These are phyloP conservation scores for Rhinichthys klamathensis DNA, from an alignment of 2,113 vertebrate genomes.

Conservation along the genomic window DNA sequence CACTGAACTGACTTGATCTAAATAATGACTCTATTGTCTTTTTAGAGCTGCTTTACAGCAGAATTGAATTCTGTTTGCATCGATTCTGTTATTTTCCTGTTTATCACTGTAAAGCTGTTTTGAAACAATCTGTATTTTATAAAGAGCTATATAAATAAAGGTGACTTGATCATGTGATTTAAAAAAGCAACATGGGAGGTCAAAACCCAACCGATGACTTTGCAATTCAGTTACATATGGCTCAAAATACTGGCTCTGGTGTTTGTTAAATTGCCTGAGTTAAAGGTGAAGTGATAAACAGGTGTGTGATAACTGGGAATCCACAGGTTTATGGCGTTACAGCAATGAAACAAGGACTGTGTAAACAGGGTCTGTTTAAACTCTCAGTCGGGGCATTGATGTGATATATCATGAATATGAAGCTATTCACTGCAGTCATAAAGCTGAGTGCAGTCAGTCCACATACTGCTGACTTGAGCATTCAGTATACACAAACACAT, in stretches of 20 bases:
- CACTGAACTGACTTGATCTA: no score
- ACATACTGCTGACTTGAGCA: conserved; percentile 40
- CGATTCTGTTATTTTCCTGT: no score
- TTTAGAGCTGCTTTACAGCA: no score
- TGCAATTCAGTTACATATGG: background rate
- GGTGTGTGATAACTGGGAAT: background rate
- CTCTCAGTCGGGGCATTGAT: background rate
- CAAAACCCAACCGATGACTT: background rate
- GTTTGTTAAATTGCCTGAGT: background rate
- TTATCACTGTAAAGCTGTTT: no score
- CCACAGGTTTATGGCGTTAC: background rate
- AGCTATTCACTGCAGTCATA: conserved; percentile 3
- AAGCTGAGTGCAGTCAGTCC: conserved; percentile 22
- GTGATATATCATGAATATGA: conserved; percentile 34
- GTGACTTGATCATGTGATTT: background rate
- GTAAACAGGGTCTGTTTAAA: conserved; percentile 23
- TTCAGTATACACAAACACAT: conserved; percentile 28
- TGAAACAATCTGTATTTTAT: no score
- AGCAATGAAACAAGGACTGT: background rate
- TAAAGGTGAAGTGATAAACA: conserved; percentile 13
- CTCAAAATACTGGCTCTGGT: background rate
- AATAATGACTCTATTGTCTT: no score
- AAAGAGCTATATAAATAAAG: no score
- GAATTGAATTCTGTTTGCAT: no score
- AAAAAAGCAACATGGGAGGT: background rate